A percentile compares a stretch with the other conserved stretches of the same genome.
Evolutionary conservation across 2,888 invertebrate species (phyloP).

Genomic region (Hetaerina titia): DNA sequence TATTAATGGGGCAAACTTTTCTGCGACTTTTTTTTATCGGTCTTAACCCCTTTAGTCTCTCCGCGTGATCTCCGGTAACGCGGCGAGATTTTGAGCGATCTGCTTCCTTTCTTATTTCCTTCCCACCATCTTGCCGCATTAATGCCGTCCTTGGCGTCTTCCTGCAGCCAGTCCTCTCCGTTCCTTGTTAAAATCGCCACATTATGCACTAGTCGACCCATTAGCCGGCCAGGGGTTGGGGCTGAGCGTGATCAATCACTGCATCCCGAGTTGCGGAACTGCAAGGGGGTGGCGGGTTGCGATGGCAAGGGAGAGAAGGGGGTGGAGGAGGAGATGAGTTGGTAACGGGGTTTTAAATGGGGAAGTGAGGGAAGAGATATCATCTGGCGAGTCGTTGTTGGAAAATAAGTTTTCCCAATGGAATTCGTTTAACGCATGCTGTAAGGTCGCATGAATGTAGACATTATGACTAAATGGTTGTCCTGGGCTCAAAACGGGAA

Average conservation of each 20-base stretch:
- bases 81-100: not conserved
- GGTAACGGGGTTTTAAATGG: not conserved
- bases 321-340: not conserved
- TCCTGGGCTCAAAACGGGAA: too few relatives aligned
- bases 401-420: not conserved
- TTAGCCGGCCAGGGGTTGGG: not conserved
- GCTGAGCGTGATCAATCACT: not conserved
- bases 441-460: not conserved
- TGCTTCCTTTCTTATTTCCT: not conserved
- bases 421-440: not conserved
- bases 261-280: not conserved
- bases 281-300: too few relatives aligned
- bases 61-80: not conserved
- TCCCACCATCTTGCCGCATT: not conserved
- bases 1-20: too few relatives aligned
- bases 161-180: not conserved
- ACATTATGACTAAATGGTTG: not conserved
- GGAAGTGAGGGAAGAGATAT: not conserved
- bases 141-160: not conserved
- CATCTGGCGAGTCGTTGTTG: not conserved
- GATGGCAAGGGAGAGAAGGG: not conserved
- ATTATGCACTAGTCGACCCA: not conserved
- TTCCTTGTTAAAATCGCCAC: conserved; percentile 1
- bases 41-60: too few relatives aligned
- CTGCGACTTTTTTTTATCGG: too few relatives aligned